A percentile compares a stretch with the other conserved stretches of the same genome.
Conservation (phyloP, 2,888 invertebrate species). For the Dioctria rufipes region DNA sequence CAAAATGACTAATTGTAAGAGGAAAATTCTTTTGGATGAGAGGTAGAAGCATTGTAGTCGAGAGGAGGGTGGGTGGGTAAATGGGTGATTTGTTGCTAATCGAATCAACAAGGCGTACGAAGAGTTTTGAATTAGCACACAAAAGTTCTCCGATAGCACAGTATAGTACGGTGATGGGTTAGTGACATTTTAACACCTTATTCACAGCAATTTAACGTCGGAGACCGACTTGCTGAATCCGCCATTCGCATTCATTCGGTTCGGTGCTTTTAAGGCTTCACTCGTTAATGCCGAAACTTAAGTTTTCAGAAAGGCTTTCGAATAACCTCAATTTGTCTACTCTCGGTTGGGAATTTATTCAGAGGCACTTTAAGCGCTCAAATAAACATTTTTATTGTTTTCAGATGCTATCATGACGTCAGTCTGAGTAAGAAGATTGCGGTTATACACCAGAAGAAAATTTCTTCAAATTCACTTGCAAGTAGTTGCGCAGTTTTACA, state of each 20-base stretch:
- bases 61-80: not conserved
- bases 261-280: constrained; percentile 24
- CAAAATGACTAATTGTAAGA: constrained; percentile 9
- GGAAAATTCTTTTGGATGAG: constrained; percentile 20
- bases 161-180: constrained; percentile 6
- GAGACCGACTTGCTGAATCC: not conserved
- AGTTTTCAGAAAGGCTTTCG: constrained; percentile 5
- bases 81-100: constrained; percentile 31
- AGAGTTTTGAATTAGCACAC: constrained; percentile 29
- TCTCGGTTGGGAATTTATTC: no score
- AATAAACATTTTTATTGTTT: no score
- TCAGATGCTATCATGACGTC: no score
- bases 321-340: constrained; percentile 19
- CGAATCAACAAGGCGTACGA: constrained; percentile 27
- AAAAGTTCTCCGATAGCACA: constrained; percentile 17
- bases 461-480: no score
- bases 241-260: no score
- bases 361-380: no score
- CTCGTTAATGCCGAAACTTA: not conserved
- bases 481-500: no score
- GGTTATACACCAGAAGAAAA: no score
- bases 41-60: not conserved
- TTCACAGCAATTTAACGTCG: constrained; percentile 1
- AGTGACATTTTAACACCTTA: constrained; percentile 36
- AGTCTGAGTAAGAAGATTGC: no score